Evolutionary conservation across 2,797 vertebrate genomes (phyloP).

Genomic region (Chaetodon trifasciatus): DNA sequence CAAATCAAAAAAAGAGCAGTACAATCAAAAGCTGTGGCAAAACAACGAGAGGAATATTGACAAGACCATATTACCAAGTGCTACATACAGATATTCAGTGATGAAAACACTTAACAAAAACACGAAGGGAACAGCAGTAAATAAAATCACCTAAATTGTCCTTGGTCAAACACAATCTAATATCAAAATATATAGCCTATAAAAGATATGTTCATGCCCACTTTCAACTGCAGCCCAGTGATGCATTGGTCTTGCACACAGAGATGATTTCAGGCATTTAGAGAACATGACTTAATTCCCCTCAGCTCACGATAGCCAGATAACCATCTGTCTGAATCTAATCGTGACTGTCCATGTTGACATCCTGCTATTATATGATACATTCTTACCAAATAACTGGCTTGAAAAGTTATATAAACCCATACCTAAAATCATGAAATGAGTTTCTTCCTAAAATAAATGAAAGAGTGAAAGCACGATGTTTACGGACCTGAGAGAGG

Average conservation of each 20-base stretch:
- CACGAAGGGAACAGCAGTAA: neutral
- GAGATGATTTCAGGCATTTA: neutral
- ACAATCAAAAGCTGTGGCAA: slow-evolving; percentile 8
- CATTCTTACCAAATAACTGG: slow-evolving; percentile 1
- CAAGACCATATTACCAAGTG: neutral
- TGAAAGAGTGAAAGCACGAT: neutral
- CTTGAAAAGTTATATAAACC: neutral
- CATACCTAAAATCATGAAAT: neutral
- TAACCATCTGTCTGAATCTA: slow-evolving; percentile 16
- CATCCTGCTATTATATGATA: neutral
- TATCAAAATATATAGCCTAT: neutral
- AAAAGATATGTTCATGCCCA: neutral
- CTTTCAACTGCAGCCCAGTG: neutral
- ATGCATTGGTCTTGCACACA: neutral
- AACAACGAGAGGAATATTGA: neutral
- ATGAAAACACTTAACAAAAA: neutral
- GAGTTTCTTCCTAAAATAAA: neutral
- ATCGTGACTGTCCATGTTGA: neutral
- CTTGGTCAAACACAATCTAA: neutral
- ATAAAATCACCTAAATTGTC: neutral
- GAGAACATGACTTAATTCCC: slow-evolving; percentile 19
- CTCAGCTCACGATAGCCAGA: neutral
- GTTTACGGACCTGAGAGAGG: neutral
- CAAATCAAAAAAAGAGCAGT: slow-evolving; percentile 34
- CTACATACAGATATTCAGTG: neutral